Evolutionary conservation across 2,888 invertebrate species (phyloP).

Genomic region (Toxonevra muliebris): DNA sequence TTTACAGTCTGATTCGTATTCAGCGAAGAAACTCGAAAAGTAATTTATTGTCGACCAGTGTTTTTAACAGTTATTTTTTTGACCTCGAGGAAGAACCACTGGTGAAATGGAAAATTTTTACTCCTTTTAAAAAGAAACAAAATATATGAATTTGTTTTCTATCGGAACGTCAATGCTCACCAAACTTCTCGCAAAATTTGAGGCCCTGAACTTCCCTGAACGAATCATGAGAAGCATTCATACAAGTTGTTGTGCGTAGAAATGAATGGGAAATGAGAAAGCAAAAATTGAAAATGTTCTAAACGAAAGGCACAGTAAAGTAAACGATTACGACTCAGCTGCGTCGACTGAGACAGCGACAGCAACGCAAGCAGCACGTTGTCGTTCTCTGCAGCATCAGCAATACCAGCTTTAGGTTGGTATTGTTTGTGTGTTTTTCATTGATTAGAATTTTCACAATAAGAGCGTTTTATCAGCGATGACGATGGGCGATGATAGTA

Average conservation of each 20-base stretch:
- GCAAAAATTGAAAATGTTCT: slow-evolving; percentile 22
- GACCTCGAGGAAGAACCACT: no score
- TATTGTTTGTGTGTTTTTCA: background rate
- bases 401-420: slow-evolving; percentile 4
- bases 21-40: no score
- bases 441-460: background rate
- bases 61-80: no score
- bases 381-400: slow-evolving; percentile 3
- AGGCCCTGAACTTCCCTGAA: background rate
- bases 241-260: slow-evolving; percentile 48
- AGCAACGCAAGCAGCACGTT: slow-evolving; percentile 4
- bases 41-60: no score
- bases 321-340: slow-evolving; percentile 22
- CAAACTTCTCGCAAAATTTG: background rate
- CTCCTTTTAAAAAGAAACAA: no score
- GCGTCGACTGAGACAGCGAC: background rate
- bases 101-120: no score
- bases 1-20: no score
- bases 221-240: slow-evolving; percentile 35
- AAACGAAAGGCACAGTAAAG: slow-evolving; percentile 20
- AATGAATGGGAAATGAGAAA: slow-evolving; percentile 30
- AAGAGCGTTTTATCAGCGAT: background rate
- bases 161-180: no score
- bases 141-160: no score
- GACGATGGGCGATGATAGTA: background rate